Base-by-base conservation (phyloP, 2,888 invertebrate genomes). In the Epistrophe eligans region DNA sequence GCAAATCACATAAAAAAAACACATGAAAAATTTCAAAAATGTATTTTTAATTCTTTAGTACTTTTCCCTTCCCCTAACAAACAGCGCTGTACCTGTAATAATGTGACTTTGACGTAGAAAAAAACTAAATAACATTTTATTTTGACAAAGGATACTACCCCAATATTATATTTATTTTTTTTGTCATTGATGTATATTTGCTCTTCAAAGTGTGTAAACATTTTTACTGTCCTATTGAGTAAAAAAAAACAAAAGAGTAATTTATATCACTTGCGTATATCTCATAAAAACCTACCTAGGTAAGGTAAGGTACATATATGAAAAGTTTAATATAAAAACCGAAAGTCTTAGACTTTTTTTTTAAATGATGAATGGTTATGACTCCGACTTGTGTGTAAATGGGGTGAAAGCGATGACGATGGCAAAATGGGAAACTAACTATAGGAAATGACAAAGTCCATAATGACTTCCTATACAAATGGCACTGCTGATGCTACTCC, bases 391-490 rank as follows among this genome's bases (percentile, higher is more conserved):
- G 45, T 64, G 28, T 32, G 60, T 50, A 58, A 38, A 70, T 32
- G 19, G 15, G 43, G 38, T 32, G 5, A 62, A 15, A 52, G 19
- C 43, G 15, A 55, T 28, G 55, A 55, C 1, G 55, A 40, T 43
- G 15, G 28, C 19, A 43, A 73, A 17, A 19, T 50, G 66, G 72
- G 32, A 13, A 45, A 52, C 35, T 45, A 40, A 74, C 64, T 24
- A 57, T 77, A 79, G 79, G 67, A 73, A 72, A 52, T 83, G 83
- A 62, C 73, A 74, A 67, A 70, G 67, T 83, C 57, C 57, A 58
- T 77, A 58, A 35, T 72, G 66, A 66, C 50, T 82, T 77, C 71
- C 43, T 77, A 40, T 15, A 77, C 55, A 28, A 62, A 62, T n/a
- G 55, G 48, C 10, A 77, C 13, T 67, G 48, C 52, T 52, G 45